Evolutionary conservation across 1,140 invertebrate species (phyloP), one percentile per base, ranked within the genome.

Genomic region (Halyomorpha halys): DNA sequence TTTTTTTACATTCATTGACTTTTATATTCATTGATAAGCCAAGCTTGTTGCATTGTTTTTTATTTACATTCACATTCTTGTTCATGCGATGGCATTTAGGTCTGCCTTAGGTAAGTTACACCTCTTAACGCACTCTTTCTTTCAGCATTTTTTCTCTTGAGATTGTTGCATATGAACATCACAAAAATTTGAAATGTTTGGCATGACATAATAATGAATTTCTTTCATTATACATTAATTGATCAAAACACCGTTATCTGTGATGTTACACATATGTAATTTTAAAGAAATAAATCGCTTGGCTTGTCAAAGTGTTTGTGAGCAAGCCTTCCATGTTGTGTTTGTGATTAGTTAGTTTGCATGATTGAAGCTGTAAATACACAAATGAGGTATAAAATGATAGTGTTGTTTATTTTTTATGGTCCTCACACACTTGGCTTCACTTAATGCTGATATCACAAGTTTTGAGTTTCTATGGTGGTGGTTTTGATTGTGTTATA

Each of bases 31-130:
- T 63, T 63, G 47, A 56, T 64, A 44, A 45, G 61, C 53, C 63
- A 64, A 64, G 63, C 63, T 34, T 34, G 8, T 44, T 39, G 34
- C 25, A 18, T 11, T 25, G 44, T 18, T 61, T 61, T 61, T 61
- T 23, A 16, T 61, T 19, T 61, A 34, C 25, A 39, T 19, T 30
- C 27, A 59, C 21, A 59, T 23, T 61, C 25, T 66, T 59, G n/a
- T 34, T 59, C 54, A 34, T 27, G 34, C 61, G 19, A 44, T 23
- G 16, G 44, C 23, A 44, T 53, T 47, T 63, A 66, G 65, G 61
- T 66, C 19, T 66, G 30, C 44, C 45, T 66, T 62, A 62, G 65
- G 65, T 66, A 66, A 66, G 65, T 66, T 66, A 19, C 34, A 39
- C 34, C 34, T 39, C n/a, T 49, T 49, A 34, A 30, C 25, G 59